Evolutionary conservation across 2,113 vertebrate species (phyloP), one percentile per base, ranked within the genome.

Genomic region (Xiphorhynchus elegans): DNA sequence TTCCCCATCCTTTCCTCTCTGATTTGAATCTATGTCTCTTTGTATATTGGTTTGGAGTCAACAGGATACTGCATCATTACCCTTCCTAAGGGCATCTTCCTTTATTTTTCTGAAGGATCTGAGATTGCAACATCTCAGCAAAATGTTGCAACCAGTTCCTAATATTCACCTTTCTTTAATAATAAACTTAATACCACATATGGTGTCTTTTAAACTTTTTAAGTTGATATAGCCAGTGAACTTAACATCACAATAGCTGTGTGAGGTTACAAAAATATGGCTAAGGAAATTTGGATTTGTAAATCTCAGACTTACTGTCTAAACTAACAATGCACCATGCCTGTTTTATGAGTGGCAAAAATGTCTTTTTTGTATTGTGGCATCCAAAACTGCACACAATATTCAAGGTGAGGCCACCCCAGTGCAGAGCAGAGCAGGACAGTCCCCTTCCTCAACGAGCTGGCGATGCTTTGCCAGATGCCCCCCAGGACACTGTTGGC

Each of bases 41-140:
- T 83, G 79, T 94, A 52, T 81, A 47, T 89, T 84, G 49, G 46
- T 78, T 53, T 77, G 64, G 28, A 81, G 50, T 92, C 93, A 89
- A 95, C 95, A 97, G 94, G 96, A 96, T 96, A 42, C 47, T 68
- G 56, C 90, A 73, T 93, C 95, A 79, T 82, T 79, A 68, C 52
- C 62, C n/a, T 97, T 91, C 76, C 39, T 31, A 82, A 83, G 35
- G 63, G 62, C 5, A 5, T 49, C 83, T 97, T 93, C 50, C 79
- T 91, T 81, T 85, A n/a, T 89, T 86, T 82, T 80, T 73, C 39
- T 75, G 39, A 84, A 90, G 64, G 23, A 92, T 37, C 49, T 24
- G n/a, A 28, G 5, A 33, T 44, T 77, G 67, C 60, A 31, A 33
- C 35, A 33, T 37, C 76, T 62, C 76, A 60, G 40, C 53, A 70